These are phyloP conservation scores for Dicycla oo DNA, from an alignment of 2,888 invertebrate genomes.

Conservation along the genomic window DNA sequence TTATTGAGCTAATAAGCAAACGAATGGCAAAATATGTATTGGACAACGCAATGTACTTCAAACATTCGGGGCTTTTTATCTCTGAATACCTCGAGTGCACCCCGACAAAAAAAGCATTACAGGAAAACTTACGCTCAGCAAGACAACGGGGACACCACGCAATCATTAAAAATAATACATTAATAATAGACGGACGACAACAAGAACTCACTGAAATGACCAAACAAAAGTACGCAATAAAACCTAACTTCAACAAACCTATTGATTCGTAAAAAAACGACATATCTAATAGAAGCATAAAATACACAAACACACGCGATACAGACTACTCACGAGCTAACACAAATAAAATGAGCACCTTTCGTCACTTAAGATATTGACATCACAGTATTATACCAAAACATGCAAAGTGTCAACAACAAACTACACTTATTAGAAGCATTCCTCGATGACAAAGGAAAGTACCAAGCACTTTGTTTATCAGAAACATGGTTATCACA, in stretches of 20 bases:
- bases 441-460: background rate
- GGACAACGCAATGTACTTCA: too few relatives aligned
- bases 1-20: too few relatives aligned
- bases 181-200: background rate
- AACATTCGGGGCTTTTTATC: too few relatives aligned
- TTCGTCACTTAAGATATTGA: background rate
- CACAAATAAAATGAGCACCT: background rate
- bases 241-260: too few relatives aligned
- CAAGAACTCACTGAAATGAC: background rate
- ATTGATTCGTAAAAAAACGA: background rate
- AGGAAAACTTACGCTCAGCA: background rate
- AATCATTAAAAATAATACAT: background rate
- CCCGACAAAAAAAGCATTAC: background rate
- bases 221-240: background rate
- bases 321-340: background rate
- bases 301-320: background rate
- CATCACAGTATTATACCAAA: background rate
- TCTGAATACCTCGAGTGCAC: too few relatives aligned
- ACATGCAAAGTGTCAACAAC: conserved; percentile 5
- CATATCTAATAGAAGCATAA: background rate
- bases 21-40: too few relatives aligned
- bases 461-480: background rate
- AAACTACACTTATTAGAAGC: background rate
- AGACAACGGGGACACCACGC: background rate
- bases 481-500: conserved; percentile 1